Percentiles rank a stretch among this genome's conserved stretches.
phyloP scores from a whole-genome alignment of 2,888 invertebrate genomes.

The Antheraea assamensis region DNA sequence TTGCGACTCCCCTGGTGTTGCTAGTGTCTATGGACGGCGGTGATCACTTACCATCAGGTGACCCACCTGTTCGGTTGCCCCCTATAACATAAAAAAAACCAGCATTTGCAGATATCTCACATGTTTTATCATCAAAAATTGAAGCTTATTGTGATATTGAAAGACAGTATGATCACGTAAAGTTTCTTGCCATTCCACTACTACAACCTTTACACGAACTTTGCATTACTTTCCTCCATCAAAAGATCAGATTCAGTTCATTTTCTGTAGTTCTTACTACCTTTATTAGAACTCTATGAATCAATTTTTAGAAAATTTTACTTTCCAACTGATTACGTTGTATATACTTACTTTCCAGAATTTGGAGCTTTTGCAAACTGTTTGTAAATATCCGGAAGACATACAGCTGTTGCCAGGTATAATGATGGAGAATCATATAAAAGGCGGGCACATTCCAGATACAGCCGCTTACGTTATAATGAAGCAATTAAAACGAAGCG shows the following conservation, averaged over 20 bases:
- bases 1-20: too few relatives aligned
- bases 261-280: background rate
- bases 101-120: too few relatives aligned
- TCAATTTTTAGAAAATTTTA: background rate
- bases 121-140: too few relatives aligned
- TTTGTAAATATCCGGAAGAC: constrained; percentile 84
- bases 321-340: background rate
- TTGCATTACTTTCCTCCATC: background rate
- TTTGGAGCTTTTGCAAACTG: constrained; percentile 35
- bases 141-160: too few relatives aligned
- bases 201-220: too few relatives aligned
- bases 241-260: background rate
- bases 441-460: constrained; percentile 91
- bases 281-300: background rate
- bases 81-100: too few relatives aligned
- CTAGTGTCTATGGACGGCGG: too few relatives aligned
- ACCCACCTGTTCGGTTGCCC: too few relatives aligned
- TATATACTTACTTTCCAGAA: constrained; percentile 31
- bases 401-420: constrained; percentile 94
- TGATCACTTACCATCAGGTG: too few relatives aligned
- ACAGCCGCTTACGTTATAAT: constrained; percentile 93
- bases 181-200: too few relatives aligned
- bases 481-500: constrained; percentile 89
- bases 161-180: too few relatives aligned
- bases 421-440: constrained; percentile 75